Evolutionary conservation across 2,113 vertebrate species (phyloP).

Genomic region (rat (Rattus norvegicus)): DNA sequence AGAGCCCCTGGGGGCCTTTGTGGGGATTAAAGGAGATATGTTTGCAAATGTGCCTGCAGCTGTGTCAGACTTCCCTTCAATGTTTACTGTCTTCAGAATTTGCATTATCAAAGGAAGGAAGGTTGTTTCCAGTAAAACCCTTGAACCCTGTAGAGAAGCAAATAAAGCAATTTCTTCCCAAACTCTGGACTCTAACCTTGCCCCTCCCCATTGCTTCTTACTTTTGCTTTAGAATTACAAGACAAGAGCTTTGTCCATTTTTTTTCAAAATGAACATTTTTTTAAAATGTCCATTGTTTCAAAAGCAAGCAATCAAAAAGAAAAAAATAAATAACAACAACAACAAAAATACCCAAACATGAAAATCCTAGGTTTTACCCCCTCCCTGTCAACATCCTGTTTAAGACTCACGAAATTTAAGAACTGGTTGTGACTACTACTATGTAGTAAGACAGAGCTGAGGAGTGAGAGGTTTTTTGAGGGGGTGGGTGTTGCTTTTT

Average conservation of each 20-base stretch:
- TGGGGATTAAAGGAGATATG: not conserved
- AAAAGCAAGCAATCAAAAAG: not conserved
- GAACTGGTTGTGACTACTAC: not conserved
- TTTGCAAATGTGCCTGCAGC: not conserved
- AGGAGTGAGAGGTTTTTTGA: not conserved
- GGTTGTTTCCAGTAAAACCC: not conserved
- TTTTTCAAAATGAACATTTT: not conserved
- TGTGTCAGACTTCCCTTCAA: not conserved
- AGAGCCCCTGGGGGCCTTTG: not conserved
- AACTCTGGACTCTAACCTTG: not conserved
- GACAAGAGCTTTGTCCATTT: not conserved
- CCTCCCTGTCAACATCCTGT: not conserved
- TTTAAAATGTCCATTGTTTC: no score
- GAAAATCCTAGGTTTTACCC: not conserved
- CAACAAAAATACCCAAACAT: not conserved
- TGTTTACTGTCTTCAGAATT: not conserved
- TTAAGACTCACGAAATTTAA: conserved; percentile 1
- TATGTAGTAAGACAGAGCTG: not conserved
- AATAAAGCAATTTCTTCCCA: conserved; percentile 17
- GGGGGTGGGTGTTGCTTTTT: not conserved
- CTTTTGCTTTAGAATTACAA: not conserved
- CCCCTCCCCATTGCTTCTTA: not conserved
- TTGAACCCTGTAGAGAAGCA: not conserved
- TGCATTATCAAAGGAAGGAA: not conserved
- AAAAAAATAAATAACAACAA: not conserved